Conservation (phyloP, 2,888 invertebrate species). For the Papilio demoleus region DNA sequence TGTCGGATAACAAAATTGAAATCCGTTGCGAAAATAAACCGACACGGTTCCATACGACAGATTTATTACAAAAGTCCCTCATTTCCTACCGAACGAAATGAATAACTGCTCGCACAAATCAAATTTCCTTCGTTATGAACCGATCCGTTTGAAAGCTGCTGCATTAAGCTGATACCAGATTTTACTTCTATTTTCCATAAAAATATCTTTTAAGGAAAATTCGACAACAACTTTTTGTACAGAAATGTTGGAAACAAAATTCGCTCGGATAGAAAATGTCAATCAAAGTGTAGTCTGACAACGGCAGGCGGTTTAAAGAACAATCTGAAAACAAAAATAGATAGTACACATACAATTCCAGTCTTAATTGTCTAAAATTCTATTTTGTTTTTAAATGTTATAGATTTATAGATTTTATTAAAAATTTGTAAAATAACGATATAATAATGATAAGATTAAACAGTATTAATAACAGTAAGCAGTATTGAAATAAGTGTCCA, state of each 20-base stretch:
- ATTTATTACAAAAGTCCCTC: constrained; percentile 32
- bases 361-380: not conserved
- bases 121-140: constrained; percentile 34
- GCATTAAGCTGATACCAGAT: constrained; percentile 25
- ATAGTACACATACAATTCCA: not conserved
- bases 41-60: constrained; percentile 2
- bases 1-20: constrained; percentile 6
- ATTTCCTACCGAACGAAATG: constrained; percentile 28
- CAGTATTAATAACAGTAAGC: too few relatives aligned
- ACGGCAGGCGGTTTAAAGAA: constrained; percentile 1
- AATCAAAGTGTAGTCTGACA: constrained; percentile 8
- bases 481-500: too few relatives aligned
- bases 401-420: too few relatives aligned
- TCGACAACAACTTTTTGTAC: not conserved
- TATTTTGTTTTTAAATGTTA: not conserved
- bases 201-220: constrained; percentile 2
- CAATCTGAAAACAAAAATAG: not conserved
- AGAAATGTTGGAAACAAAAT: constrained; percentile 7
- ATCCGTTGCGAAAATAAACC: not conserved
- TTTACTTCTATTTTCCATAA: constrained; percentile 16
- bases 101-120: constrained; percentile 34
- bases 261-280: constrained; percentile 1
- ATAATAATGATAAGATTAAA: too few relatives aligned
- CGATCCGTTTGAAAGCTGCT: constrained; percentile 32
- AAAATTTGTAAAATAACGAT: too few relatives aligned